A percentile compares a stretch with the other conserved stretches of the same genome.
Conservation (phyloP, 1,140 invertebrate genomes). For the Saccostrea glomerata region DNA sequence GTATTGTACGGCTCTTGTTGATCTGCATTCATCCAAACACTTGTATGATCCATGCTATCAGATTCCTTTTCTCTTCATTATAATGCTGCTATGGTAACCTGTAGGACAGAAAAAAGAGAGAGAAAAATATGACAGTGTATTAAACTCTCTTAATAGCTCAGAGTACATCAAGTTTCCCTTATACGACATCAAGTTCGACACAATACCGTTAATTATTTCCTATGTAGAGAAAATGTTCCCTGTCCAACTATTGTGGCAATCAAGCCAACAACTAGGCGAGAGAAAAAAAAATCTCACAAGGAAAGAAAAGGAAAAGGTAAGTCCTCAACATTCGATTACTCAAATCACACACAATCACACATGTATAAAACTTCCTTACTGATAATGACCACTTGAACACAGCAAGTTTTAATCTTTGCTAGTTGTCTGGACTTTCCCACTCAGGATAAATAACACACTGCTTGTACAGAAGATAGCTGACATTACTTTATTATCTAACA, state of each 20-base stretch:
- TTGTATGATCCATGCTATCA: not conserved
- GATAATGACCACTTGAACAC: not conserved
- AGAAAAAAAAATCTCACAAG: too few relatives aligned
- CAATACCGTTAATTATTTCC: not conserved
- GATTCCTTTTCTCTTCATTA: not conserved
- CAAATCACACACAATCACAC: not conserved
- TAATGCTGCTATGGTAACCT: conserved; percentile 32
- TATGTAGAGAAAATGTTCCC: not conserved
- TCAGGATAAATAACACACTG: not conserved
- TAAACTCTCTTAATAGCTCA: conserved; percentile 5
- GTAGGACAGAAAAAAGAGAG: not conserved
- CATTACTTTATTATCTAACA: not conserved
- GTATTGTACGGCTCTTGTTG: not conserved
- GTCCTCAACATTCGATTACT: not conserved
- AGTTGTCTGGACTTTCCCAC: conserved; percentile 2
- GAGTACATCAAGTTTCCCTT: not conserved
- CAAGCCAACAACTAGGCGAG: not conserved
- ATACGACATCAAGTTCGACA: not conserved
- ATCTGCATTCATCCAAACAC: not conserved
- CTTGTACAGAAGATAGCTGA: not conserved
- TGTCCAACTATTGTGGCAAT: not conserved
- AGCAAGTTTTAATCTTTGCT: too few relatives aligned
- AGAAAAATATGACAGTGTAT: not conserved
- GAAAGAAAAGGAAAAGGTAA: too few relatives aligned
- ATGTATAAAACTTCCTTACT: not conserved